These are phyloP conservation scores for Chesias legatella DNA, from an alignment of 2,888 invertebrate genomes.

Conservation along the genomic window DNA sequence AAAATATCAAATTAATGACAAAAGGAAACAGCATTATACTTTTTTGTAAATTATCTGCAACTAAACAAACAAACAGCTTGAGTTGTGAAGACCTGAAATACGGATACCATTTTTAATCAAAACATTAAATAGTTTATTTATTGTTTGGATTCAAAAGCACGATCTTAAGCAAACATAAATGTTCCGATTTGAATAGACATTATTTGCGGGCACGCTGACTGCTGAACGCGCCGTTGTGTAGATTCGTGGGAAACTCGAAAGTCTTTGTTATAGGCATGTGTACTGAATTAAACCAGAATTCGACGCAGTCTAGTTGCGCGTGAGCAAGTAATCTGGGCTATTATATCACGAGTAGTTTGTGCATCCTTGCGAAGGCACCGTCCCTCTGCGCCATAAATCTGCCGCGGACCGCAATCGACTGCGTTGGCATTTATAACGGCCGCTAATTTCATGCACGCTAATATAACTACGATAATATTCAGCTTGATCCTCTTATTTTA, in stretches of 20 bases:
- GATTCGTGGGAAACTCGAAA: conserved; percentile 65
- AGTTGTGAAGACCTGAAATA: too few species aligned
- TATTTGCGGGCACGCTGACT: conserved; percentile 12
- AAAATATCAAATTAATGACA: too few species aligned
- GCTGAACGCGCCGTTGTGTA: conserved; percentile 24
- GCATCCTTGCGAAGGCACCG: conserved; percentile 57
- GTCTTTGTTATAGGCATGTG: conserved; percentile 32
- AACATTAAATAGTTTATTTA: too few species aligned
- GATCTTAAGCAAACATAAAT: conserved; percentile 12
- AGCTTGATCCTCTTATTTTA: conserved; percentile 36
- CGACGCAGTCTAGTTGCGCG: conserved; percentile 55
- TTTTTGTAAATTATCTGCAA: too few species aligned
- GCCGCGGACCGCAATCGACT: conserved; percentile 41
- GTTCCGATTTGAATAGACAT: conserved; percentile 26
- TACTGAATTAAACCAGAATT: conserved; percentile 67
- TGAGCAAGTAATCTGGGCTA: conserved; percentile 50
- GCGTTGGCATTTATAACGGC: conserved; percentile 41
- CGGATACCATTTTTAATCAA: too few species aligned
- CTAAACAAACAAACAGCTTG: too few species aligned
- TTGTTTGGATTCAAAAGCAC: conserved; percentile 16
- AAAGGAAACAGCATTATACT: too few species aligned
- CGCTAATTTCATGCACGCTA: conserved; percentile 20
- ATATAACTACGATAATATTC: conserved; percentile 36
- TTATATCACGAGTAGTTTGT: conserved; percentile 68
- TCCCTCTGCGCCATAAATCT: conserved; percentile 42